Evolutionary conservation across 2,888 invertebrate species (phyloP), one percentile per base, ranked within the genome.

Genomic region (Cephus runcator): DNA sequence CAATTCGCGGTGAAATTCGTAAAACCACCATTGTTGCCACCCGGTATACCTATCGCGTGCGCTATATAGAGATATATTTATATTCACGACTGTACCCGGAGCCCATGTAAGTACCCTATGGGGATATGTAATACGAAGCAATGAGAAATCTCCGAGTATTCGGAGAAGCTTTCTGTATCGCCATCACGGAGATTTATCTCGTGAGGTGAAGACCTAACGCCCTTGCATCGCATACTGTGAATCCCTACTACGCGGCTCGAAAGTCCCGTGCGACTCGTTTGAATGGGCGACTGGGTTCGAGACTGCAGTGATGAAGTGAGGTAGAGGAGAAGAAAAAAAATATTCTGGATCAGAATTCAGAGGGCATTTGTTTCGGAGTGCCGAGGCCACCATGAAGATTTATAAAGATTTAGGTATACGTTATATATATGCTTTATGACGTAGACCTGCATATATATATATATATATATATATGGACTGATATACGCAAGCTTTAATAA

Each of bases 321-420:
- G 35, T 75, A 36, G 36, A 69, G 73, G 40, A 76, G 69, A 12
- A 35, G 12, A 12, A 3, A 35, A 35, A 35, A 35, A 35, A 35
- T 77, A 73, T 79, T 23, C 69, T 79, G 80, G 81, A 84, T 86
- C 82, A 81, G 84, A 85, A 85, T 84, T 84, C 83, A 81, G 81
- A 75, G 80, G 77, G 81, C 83, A 82, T 83, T 81, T 81, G 80
- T 80, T 81, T 81, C 82, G 80, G 73, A 80, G 78, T 76, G 78
- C 69, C 73, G 76, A 80, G 76, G 78, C 76, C 69, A 31, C 71
- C 33, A 3, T 34, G 71, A 33, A 33, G 23, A 56, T 15, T 33
- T 36, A 31, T 34, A 56, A 71, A 82, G 84, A 84, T 85, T 83
- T 85, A 84, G 81, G 80, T 80, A 85, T 82, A 81, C 81, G 79